Percentiles rank a stretch among this genome's conserved stretches.
Conservation (phyloP, 30 jellyfish, hydroid and myxozoan species). For the Cassiopea xamachana region DNA sequence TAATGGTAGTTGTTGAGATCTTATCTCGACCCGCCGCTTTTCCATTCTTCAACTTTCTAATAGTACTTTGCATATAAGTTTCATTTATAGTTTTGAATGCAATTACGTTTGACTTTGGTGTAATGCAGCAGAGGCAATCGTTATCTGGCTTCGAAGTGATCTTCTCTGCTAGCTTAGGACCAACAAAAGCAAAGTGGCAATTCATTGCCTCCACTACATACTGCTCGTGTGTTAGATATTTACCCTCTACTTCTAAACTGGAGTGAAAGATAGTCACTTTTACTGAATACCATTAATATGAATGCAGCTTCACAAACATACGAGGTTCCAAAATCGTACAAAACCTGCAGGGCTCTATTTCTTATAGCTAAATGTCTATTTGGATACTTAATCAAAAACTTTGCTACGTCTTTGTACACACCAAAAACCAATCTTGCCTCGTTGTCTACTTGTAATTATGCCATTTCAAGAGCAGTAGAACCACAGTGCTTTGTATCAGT, state of each 20-base stretch:
- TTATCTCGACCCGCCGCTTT: conserved; percentile 14
- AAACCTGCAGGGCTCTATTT: neutral
- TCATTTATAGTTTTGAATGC: conserved; percentile 9
- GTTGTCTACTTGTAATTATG: neutral
- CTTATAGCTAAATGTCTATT: neutral
- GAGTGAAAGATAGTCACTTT: neutral
- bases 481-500: neutral
- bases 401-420: neutral
- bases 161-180: neutral
- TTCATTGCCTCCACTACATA: neutral
- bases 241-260: neutral
- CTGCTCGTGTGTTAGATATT: neutral
- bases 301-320: neutral
- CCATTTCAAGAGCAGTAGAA: neutral
- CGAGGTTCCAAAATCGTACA: neutral
- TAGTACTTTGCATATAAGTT: neutral
- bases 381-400: neutral
- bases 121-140: neutral
- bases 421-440: neutral
- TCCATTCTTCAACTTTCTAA: conserved; percentile 3
- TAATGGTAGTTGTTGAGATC: neutral
- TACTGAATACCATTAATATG: neutral
- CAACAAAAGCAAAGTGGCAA: neutral
- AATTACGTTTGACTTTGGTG: neutral
- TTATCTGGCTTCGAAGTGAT: neutral